phyloP scores from a whole-genome alignment of 2,113 vertebrate species.

The Morone chrysops region DNA sequence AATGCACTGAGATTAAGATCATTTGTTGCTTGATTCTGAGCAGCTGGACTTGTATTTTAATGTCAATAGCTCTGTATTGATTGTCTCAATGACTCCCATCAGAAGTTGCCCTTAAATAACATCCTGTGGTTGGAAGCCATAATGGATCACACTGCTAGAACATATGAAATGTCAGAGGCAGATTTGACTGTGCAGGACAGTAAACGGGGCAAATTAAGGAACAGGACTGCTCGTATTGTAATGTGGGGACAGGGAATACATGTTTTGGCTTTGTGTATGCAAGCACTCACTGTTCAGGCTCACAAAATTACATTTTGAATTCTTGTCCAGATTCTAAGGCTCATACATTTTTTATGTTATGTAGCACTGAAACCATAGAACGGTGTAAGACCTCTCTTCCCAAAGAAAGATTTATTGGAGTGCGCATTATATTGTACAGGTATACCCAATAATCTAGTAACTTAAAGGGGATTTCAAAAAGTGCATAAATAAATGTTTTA shows the following conservation, averaged over 20 bases:
- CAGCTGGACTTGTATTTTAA: conserved; percentile 14
- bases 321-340: not conserved
- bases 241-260: not conserved
- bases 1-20: conserved; percentile 31
- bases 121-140: not conserved
- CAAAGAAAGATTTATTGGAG: not conserved
- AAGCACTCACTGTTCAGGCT: not conserved
- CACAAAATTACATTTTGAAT: not conserved
- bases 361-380: not conserved
- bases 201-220: not conserved
- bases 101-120: not conserved
- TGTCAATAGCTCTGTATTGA: not conserved
- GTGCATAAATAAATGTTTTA: not conserved
- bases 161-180: not conserved
- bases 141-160: not conserved
- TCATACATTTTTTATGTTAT: not conserved
- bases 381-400: not conserved
- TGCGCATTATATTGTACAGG: not conserved
- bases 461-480: not conserved
- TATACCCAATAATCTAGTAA: not conserved
- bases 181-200: not conserved
- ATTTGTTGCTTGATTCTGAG: conserved; percentile 28
- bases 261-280: not conserved
- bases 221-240: not conserved
- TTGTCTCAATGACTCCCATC: not conserved